phyloP scores from a whole-genome alignment of 2,113 vertebrate species.

The Sylvia atricapilla region DNA sequence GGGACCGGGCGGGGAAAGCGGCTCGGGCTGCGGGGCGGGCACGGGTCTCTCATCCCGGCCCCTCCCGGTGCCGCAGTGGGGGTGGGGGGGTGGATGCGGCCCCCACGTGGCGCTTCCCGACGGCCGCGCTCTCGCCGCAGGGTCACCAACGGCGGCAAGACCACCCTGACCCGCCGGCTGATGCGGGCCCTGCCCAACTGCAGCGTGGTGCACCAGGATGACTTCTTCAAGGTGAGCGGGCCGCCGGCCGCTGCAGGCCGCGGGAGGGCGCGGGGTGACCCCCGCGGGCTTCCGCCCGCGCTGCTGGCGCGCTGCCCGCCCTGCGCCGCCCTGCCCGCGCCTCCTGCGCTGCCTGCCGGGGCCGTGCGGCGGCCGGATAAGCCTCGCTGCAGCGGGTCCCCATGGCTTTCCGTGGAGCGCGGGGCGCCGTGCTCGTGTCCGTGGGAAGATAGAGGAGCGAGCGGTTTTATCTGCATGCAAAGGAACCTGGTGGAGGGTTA shows the following conservation, averaged over 20 bases:
- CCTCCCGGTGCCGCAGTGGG: background rate
- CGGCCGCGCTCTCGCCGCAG: slow-evolving; percentile 57
- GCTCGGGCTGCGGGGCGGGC: background rate
- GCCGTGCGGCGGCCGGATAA: background rate
- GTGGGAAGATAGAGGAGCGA: background rate
- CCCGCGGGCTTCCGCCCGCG: background rate
- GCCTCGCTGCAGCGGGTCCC: rapidly evolving
- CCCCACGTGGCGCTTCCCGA: background rate
- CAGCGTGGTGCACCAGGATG: slow-evolving; percentile 92
- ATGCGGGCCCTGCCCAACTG: slow-evolving; percentile 85
- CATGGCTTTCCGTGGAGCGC: rapidly evolving
- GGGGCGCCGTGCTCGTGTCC: background rate
- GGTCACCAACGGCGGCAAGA: slow-evolving; percentile 92
- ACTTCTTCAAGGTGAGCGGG: slow-evolving; percentile 91
- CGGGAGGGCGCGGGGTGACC: background rate
- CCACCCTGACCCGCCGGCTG: slow-evolving; percentile 85
- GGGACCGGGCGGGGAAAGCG: background rate
- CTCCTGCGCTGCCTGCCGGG: background rate
- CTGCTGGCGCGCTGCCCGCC: background rate
- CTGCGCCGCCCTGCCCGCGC: background rate
- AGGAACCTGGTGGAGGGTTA: background rate
- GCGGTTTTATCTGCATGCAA: background rate
- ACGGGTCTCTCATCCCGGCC: background rate
- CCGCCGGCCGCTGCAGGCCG: background rate
- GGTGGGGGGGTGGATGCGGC: background rate